These are phyloP conservation scores for Urocyon cinereoargenteus DNA, from an alignment of 2,797 vertebrate genomes.

Conservation along the genomic window DNA sequence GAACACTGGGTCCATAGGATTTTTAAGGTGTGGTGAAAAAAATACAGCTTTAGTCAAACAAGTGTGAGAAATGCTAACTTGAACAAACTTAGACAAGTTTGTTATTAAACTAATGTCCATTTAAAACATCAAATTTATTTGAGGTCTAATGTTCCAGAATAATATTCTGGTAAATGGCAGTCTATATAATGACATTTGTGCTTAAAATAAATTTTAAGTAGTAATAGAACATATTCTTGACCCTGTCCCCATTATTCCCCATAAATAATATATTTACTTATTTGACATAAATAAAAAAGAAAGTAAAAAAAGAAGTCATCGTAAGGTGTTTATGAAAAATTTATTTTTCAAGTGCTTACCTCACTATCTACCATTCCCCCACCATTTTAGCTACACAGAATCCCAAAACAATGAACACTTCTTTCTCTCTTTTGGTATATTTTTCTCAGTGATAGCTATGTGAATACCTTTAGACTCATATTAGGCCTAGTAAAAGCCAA, in stretches of 20 bases:
- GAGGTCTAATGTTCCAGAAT: background rate
- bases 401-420: background rate
- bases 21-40: rapidly evolving
- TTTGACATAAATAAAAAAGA: background rate
- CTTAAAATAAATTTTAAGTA: background rate
- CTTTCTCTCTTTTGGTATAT: background rate
- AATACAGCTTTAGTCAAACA: background rate
- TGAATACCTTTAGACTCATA: background rate
- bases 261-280: background rate
- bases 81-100: background rate
- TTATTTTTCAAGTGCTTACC: background rate
- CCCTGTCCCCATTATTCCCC: background rate
- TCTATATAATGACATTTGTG: background rate
- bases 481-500: background rate
- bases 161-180: background rate
- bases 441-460: background rate
- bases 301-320: background rate
- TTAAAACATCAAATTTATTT: background rate
- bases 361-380: too few species aligned
- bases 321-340: background rate
- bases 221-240: background rate
- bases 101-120: background rate
- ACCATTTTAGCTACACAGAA: background rate
- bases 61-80: background rate
- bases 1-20: rapidly evolving